Percentiles rank a stretch among this genome's conserved stretches.
Conservation (phyloP, 2,888 invertebrate genomes). For the Chorisops tibialis region DNA sequence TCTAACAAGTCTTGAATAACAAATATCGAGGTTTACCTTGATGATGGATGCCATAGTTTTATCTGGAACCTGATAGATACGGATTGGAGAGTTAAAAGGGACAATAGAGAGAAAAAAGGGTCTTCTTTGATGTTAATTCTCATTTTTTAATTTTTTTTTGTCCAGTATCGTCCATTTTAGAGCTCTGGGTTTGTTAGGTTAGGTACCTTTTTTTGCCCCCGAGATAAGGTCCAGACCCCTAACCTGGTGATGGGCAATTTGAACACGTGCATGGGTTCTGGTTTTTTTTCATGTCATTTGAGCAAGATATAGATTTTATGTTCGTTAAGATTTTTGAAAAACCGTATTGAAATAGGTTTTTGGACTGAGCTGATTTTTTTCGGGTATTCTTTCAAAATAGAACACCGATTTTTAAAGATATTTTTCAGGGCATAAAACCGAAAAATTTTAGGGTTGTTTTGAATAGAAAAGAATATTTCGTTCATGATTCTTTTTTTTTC, state of each 20-base stretch:
- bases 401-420: background rate
- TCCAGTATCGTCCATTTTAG: background rate
- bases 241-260: slow-evolving; percentile 21
- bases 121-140: background rate
- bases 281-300: background rate
- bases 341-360: background rate
- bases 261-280: slow-evolving; percentile 23
- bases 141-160: too few relatives aligned
- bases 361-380: too few relatives aligned
- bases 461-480: background rate
- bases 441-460: slow-evolving; percentile 11
- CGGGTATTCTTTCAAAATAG: too few relatives aligned
- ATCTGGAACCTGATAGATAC: background rate
- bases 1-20: slow-evolving; percentile 3
- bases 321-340: background rate
- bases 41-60: slow-evolving; percentile 11
- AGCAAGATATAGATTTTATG: too few relatives aligned
- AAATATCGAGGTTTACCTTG: slow-evolving; percentile 3
- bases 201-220: slow-evolving; percentile 13
- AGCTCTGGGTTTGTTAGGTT: background rate
- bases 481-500: background rate
- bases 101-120: slow-evolving; percentile 14
- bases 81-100: background rate
- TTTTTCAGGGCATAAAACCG: slow-evolving; percentile 1
- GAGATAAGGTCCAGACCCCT: slow-evolving; percentile 7